phyloP scores from a whole-genome alignment of 1,140 invertebrate species.

The Pseudoatta argentina region DNA sequence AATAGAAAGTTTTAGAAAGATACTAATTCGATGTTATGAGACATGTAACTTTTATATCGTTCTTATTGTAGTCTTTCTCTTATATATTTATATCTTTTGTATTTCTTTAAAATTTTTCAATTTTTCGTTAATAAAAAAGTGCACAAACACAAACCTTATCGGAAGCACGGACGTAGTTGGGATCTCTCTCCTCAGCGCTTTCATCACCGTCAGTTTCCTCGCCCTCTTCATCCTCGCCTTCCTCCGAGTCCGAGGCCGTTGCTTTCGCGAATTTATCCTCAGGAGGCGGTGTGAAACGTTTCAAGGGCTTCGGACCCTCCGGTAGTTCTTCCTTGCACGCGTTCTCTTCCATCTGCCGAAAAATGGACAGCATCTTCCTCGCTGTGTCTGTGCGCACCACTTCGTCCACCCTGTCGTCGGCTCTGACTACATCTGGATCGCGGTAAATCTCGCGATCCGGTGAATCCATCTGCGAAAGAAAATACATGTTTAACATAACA shows the following conservation, averaged over 20 bases:
- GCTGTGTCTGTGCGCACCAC: slow-evolving; percentile 91
- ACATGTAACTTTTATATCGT: too few species aligned
- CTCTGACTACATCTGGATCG: slow-evolving; percentile 91
- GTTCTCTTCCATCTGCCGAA: slow-evolving; percentile 94
- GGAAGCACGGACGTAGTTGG: slow-evolving; percentile 87
- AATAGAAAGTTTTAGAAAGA: neutral
- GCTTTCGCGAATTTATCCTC: slow-evolving; percentile 89
- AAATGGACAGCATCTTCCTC: slow-evolving; percentile 93
- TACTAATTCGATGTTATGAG: too few species aligned
- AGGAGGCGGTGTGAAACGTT: slow-evolving; percentile 95
- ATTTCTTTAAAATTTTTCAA: neutral
- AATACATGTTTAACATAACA: neutral
- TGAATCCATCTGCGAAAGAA: slow-evolving; percentile 87
- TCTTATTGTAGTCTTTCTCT: neutral
- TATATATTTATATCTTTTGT: too few species aligned
- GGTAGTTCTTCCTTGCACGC: slow-evolving; percentile 87
- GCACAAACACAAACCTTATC: slow-evolving; percentile 83
- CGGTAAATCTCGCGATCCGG: slow-evolving; percentile 92
- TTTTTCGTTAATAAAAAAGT: neutral
- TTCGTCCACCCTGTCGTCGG: slow-evolving; percentile 87
- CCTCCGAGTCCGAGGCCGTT: slow-evolving; percentile 86
- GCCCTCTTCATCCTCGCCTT: slow-evolving; percentile 88
- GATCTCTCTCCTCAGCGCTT: slow-evolving; percentile 88
- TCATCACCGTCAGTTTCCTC: slow-evolving; percentile 87
- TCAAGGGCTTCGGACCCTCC: slow-evolving; percentile 92